A percentile compares a stretch with the other conserved stretches of the same genome.
Conservation (phyloP, 1,140 invertebrate species). For the Sminthurides bifidus region DNA sequence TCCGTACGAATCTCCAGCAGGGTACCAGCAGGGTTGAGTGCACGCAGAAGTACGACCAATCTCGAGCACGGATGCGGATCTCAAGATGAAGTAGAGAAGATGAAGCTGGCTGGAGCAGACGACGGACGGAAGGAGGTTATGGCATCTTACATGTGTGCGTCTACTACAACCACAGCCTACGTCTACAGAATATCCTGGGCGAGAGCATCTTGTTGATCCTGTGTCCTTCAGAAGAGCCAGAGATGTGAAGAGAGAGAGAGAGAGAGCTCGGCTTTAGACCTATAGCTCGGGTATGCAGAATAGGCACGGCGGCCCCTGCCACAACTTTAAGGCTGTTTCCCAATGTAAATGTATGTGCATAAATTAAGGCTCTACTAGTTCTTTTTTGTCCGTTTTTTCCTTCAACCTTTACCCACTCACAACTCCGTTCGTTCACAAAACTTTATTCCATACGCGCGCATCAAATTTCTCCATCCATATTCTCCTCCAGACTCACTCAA, state of each 20-base stretch:
- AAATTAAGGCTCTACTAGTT: conserved; percentile 28
- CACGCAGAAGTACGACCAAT: too few relatives aligned
- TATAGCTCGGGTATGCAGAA: background rate
- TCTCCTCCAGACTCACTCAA: background rate
- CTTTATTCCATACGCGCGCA: too few relatives aligned
- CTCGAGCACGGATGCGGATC: background rate
- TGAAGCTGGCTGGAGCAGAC: too few relatives aligned
- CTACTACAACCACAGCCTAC: too few relatives aligned
- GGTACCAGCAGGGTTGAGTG: too few relatives aligned
- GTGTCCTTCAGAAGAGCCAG: background rate
- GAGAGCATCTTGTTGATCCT: background rate
- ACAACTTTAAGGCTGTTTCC: conserved; percentile 1
- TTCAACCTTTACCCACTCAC: too few relatives aligned
- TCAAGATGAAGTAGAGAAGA: background rate
- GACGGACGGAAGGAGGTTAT: too few relatives aligned
- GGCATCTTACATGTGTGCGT: too few relatives aligned
- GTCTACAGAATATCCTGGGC: too few relatives aligned
- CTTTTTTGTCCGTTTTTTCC: conserved; percentile 6
- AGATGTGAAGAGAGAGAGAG: background rate
- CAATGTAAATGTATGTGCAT: conserved; percentile 33
- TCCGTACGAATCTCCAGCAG: too few relatives aligned
- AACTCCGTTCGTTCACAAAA: too few relatives aligned
- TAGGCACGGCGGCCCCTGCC: background rate
- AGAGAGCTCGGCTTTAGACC: background rate
- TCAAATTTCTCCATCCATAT: background rate